Evolutionary conservation across 2,113 vertebrate species (phyloP), one percentile per base, ranked within the genome.

Genomic region (Struthidea cinerea): DNA sequence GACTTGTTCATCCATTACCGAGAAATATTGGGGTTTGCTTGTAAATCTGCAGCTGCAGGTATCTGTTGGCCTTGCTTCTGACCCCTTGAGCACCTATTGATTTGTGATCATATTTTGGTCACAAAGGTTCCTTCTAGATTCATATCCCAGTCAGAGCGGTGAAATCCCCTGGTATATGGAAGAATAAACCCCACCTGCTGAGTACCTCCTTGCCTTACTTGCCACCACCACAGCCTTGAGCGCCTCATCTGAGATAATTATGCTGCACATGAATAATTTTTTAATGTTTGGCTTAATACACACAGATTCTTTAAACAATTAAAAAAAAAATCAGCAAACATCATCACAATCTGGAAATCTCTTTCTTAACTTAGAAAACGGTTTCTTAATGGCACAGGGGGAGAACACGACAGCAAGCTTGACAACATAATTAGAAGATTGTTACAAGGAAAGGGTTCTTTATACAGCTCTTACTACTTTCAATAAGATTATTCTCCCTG

Each of bases 401-500:
- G 96, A 97, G 97, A 96, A 96, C 97, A 95, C 97, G 96, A 97
- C 97, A 96, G 97, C 95, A 93, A 97, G 96, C 96, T 95, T 98
- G 98, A 98, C 98, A 98, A 97, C 98, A 98, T 98, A 98, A 98
- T 98, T 98, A 98, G 98, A 98, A 98, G 98, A 98, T 96, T 98
- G 98, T 98, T 98, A 96, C 82, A 71, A 96, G 96, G 96, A 97
- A 97, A 97, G 96, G 97, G 97, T 97, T 98, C 98, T 98, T 96
- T 97, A 95, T 94, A 92, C 97, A 93, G 98, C 97, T 96, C 97
- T 96, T 96, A 93, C 97, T 92, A 97, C 97, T 97, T 98, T 96
- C 97, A 98, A 95, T 97, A 97, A 98, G 98, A 98, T 98, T 97
- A 98, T 98, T 98, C 97, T 97, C 96, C 87, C 97, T 98, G 98